Evolutionary conservation across 1,140 invertebrate genomes (phyloP), one percentile per base, ranked within the genome.

Genomic region (Anadara kagoshimensis): DNA sequence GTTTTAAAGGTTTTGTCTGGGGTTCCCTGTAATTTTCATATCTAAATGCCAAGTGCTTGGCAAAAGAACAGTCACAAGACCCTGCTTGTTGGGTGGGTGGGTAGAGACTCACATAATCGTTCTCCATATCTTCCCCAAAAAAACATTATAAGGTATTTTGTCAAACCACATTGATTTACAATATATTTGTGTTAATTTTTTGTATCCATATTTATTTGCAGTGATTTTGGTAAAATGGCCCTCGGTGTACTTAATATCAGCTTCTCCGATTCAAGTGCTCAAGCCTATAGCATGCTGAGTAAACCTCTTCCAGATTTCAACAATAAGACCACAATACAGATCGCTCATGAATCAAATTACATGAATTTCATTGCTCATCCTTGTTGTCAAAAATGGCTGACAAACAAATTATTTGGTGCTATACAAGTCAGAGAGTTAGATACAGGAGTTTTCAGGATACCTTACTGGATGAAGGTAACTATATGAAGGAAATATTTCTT

Each of bases 351-450:
- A 57, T 80, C 85, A 11, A 80, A 82, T 57, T 86, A 87, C 68
- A 79, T 81, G 18, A 79, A 81, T 56, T 90, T 90, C 75, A 84
- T 90, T 14, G 89, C 89, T 16, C 90, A 90, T 78, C 85, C 88
- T 12, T 90, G 89, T 64, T 90, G 90, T 80, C 90, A 90, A 79
- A 88, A 88, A 74, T 90, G 89, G 86, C 78, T 90, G 11, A 88
- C 85, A 0, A 83, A 85, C 24, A 79, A 83, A 43, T 87, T 90
- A 64, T 81, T 83, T 63, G 90, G 90, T 2, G 74, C 83, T 14
- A 85, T 90, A 47, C 80, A 85, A 45, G 76, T 90, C 0, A 79
- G 87, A 51, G 89, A 90, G 29, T 69, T 90, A 8, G 81, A 83
- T 57, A 87, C 82, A 80, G 89, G 89, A 11, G 29, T 78, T 54